A percentile compares a stretch with the other conserved stretches of the same genome.
Evolutionary conservation across 2,888 invertebrate species (phyloP).

Genomic region (Entomobrya multifasciata): DNA sequence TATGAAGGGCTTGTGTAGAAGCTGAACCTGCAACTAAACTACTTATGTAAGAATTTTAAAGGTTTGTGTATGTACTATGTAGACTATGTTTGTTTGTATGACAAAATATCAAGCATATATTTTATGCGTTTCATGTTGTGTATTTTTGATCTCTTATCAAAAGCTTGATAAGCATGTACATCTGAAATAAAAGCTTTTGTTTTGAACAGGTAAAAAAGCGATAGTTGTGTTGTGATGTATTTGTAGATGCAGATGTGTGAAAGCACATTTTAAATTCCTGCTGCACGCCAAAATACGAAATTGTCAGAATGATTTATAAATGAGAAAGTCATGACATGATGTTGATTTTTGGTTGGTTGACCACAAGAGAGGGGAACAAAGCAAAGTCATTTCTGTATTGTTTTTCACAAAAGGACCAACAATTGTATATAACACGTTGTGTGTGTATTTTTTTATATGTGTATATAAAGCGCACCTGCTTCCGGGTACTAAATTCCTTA

Average conservation of each 20-base stretch:
- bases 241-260: constrained; percentile 43
- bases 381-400: constrained; percentile 54
- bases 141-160: not conserved
- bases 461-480: constrained; percentile 26
- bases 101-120: not conserved
- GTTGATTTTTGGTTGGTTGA: not conserved
- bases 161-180: not conserved
- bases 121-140: not conserved
- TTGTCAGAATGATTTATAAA: not conserved
- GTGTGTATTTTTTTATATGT: no score
- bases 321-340: constrained; percentile 32
- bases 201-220: constrained; percentile 13
- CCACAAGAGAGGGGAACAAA: constrained; percentile 62
- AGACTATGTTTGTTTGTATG: no score
- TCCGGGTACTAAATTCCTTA: constrained; percentile 52
- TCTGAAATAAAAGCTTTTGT: constrained; percentile 31
- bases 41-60: no score
- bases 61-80: no score
- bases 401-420: constrained; percentile 54
- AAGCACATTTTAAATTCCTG: constrained; percentile 51
- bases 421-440: not conserved
- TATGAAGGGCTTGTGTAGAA: no score
- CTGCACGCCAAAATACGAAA: constrained; percentile 10
- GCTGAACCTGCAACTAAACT: no score
- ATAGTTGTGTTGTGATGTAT: not conserved